phyloP scores from a whole-genome alignment of 2,113 vertebrate species.

The Indicator indicator region DNA sequence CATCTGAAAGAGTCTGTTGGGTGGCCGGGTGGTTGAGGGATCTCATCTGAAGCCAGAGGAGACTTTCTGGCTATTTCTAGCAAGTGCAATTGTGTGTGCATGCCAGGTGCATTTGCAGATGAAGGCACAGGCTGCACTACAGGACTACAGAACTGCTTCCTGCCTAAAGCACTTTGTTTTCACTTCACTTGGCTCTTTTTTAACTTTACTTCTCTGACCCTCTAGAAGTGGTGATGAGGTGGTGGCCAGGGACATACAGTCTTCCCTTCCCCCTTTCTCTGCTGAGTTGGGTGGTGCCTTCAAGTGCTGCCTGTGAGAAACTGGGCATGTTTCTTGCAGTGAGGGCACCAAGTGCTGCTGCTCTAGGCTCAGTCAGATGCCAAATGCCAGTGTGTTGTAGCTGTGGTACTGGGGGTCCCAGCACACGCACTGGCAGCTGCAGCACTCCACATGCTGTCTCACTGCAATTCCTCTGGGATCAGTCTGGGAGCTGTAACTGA shows the following conservation, averaged over 20 bases:
- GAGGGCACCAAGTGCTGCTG: neutral
- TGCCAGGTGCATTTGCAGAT: neutral
- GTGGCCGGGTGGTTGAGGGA: neutral
- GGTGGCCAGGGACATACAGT: neutral
- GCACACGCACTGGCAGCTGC: neutral
- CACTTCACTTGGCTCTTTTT: neutral
- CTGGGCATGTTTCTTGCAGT: neutral
- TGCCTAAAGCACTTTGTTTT: conserved; percentile 43
- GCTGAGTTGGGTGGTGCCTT: neutral
- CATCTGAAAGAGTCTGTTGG: neutral
- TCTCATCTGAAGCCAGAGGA: neutral
- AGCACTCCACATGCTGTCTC: neutral
- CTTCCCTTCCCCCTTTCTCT: fast-evolving
- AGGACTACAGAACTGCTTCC: neutral
- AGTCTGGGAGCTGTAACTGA: conserved; percentile 33
- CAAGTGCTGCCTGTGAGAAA: neutral
- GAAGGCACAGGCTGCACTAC: neutral
- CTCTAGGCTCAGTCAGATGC: neutral
- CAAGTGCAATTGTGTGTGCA: conserved; percentile 33
- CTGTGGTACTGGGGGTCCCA: neutral
- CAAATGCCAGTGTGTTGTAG: neutral
- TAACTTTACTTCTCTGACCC: neutral
- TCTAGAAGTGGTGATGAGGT: neutral
- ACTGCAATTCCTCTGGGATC: conserved; percentile 27
- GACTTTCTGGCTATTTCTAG: neutral